Conservation (phyloP, 2,797 vertebrate genomes). For the Harpagifer antarcticus region DNA sequence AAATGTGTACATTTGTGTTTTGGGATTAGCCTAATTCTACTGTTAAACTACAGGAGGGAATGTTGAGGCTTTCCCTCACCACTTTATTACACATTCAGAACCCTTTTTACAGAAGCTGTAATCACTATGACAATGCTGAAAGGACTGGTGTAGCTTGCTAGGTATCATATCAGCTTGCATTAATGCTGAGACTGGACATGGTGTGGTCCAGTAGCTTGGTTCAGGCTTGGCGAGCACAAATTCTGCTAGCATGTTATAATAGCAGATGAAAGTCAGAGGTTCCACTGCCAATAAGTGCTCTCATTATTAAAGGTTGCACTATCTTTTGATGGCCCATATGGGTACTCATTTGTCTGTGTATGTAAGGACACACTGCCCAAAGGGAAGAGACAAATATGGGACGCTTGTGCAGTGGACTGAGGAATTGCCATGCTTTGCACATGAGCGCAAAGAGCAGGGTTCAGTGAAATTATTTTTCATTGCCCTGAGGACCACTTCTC, state of each 20-base stretch:
- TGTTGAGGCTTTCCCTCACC: slow-evolving; percentile 45
- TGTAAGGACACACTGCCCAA: slow-evolving; percentile 75
- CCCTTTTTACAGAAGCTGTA: slow-evolving; percentile 71
- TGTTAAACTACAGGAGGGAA: slow-evolving; percentile 33
- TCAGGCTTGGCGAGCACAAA: slow-evolving; percentile 72
- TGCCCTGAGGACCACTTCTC: slow-evolving; percentile 72
- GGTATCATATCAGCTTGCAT: slow-evolving; percentile 71
- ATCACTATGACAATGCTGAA: slow-evolving; percentile 72
- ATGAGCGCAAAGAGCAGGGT: slow-evolving; percentile 76
- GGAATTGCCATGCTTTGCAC: slow-evolving; percentile 77
- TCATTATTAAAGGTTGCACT: slow-evolving; percentile 75
- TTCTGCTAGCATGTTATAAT: slow-evolving; percentile 72
- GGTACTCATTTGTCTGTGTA: slow-evolving; percentile 68
- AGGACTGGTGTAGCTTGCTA: slow-evolving; percentile 62
- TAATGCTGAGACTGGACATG: slow-evolving; percentile 77
- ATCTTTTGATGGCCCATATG: slow-evolving; percentile 76
- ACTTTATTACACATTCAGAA: slow-evolving; percentile 67
- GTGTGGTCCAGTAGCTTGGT: slow-evolving; percentile 75
- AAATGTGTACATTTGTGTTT: slow-evolving; percentile 40
- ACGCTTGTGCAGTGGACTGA: slow-evolving; percentile 78
- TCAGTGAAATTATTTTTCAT: slow-evolving; percentile 70
- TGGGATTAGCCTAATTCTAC: slow-evolving; percentile 24
- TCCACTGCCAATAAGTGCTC: slow-evolving; percentile 76
- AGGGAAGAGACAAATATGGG: slow-evolving; percentile 60
- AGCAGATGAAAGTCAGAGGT: slow-evolving; percentile 78